A percentile compares a stretch with the other conserved stretches of the same genome.
phyloP scores from a whole-genome alignment of 2,113 vertebrate genomes.

The Campylomormyrus tamandua region DNA sequence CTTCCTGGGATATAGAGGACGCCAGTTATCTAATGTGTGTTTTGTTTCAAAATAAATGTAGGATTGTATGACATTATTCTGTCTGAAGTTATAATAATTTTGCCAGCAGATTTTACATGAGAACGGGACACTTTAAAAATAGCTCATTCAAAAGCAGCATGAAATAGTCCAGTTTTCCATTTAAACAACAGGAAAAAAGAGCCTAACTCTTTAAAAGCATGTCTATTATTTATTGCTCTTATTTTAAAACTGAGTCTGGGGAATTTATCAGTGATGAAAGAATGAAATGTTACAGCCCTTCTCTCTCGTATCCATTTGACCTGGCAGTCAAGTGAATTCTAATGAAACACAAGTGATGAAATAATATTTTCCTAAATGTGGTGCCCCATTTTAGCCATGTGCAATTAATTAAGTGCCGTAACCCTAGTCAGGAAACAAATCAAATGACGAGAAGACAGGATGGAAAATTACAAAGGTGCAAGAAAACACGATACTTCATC shows the following conservation, averaged over 20 bases:
- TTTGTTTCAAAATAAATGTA: background rate
- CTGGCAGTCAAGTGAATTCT: conserved; percentile 82
- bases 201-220: conserved; percentile 53
- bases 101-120: background rate
- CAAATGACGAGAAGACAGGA: background rate
- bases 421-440: background rate
- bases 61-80: background rate
- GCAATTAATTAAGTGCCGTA: conserved; percentile 8
- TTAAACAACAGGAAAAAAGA: background rate
- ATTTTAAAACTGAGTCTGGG: conserved; percentile 75
- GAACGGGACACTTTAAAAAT: background rate
- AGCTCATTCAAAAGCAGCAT: background rate
- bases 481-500: background rate
- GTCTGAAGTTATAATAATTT: background rate
- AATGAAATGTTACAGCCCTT: conserved; percentile 80
- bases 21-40: background rate
- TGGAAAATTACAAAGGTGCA: background rate
- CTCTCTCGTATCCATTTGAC: conserved; percentile 76
- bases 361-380: conserved; percentile 80
- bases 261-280: conserved; percentile 82
- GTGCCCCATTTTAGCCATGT: conserved; percentile 53
- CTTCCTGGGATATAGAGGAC: background rate
- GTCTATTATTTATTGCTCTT: conserved; percentile 79
- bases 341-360: conserved; percentile 79
- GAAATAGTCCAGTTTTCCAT: background rate